phyloP scores from a whole-genome alignment of 2,797 vertebrate species.

The Macrochelys suwanniensis region DNA sequence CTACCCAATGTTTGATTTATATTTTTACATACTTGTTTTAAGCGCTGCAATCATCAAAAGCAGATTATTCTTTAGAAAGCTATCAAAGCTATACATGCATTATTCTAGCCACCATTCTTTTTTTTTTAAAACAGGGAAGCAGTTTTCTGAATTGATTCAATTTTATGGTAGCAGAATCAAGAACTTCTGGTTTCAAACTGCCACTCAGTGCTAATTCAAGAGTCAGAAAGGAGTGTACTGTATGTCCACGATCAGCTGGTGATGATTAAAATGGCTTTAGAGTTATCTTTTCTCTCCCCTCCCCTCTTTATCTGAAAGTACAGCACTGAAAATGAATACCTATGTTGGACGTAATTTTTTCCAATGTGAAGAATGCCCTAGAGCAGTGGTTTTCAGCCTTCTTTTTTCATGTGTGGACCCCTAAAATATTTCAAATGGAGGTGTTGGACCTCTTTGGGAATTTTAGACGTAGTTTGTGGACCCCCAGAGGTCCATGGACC shows the following conservation, averaged over 20 bases:
- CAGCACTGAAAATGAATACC: not conserved
- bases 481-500: not conserved
- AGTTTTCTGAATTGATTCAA: not conserved
- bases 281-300: not conserved
- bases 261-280: not conserved
- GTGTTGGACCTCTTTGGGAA: not conserved
- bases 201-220: not conserved
- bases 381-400: not conserved
- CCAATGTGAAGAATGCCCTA: not conserved
- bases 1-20: not conserved
- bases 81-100: not conserved
- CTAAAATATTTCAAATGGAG: not conserved
- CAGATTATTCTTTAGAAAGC: not conserved
- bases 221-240: not conserved
- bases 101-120: not conserved
- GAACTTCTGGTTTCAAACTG: not conserved
- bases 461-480: too few relatives aligned
- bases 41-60: not conserved
- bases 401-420: not conserved
- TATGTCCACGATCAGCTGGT: not conserved
- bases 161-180: not conserved
- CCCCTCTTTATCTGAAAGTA: not conserved
- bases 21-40: not conserved
- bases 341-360: not conserved
- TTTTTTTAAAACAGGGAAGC: not conserved